Evolutionary conservation across 1,140 invertebrate genomes (phyloP), one percentile per base, ranked within the genome.

Genomic region (Cardiocondyla obscurior): DNA sequence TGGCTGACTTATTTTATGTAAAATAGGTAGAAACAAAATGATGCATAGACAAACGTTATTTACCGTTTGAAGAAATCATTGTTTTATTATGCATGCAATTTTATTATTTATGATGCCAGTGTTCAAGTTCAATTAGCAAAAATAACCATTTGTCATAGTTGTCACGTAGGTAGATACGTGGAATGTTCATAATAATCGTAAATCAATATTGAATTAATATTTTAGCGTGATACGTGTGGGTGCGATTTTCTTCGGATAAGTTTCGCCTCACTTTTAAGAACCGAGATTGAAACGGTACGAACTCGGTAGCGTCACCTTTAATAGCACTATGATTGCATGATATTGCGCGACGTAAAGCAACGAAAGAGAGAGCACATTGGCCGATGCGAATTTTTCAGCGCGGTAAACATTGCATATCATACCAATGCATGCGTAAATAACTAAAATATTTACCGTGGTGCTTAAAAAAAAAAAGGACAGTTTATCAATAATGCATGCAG

Each of bases 291-390:
- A 10, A 19, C 30, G 3, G 33, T 42, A 30, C 46, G 74, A 69
- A n/a, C 7, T 67, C 33, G 3, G 62, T 79, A 44, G 53, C 62
- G 33, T 79, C 74, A 55, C 22, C 46, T 79, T 79, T 79, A 79
- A 79, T 64, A 12, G 62, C 22, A 30, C 16, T 16, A 30, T 44
- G 57, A 70, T 89, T 89, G 84, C 83, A 49, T 33, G 53, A 82
- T 49, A 14, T 85, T 83, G 73, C 70, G 70, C 58, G 74, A 85
- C 22, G 33, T 77, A 81, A 76, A 81, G 46, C 22, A 79, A 83
- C 70, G 65, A 79, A 83, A 77, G n/a, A 36, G 22, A 53, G 62
- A 6, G 5, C 46, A 3, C 44, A 65, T 76, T 53, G 65, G 25
- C 64, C 42, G 51, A 57, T 67, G 46, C 51, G 58, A 79, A 62